Conservation (phyloP, 2,797 vertebrate genomes). For the Gymnopithys bicolor region DNA sequence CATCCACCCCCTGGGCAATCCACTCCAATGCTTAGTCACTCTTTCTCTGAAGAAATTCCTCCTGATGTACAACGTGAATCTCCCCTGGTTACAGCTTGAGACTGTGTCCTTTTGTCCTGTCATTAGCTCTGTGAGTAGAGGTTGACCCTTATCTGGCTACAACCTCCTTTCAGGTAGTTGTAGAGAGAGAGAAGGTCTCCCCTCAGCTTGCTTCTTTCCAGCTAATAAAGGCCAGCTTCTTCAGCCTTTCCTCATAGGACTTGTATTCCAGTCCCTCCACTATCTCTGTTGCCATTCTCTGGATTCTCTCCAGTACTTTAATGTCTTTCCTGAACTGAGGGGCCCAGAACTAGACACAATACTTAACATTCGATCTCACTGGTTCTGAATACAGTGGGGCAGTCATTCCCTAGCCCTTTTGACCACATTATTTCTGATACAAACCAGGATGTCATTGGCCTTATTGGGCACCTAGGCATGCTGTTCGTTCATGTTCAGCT, state of each 20-base stretch:
- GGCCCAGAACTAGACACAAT: not conserved
- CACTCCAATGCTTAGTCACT: not conserved
- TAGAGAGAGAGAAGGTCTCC: not conserved
- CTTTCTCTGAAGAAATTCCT: not conserved
- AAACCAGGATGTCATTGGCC: not conserved
- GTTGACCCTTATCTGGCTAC: fast-evolving
- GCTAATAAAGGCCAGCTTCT: not conserved
- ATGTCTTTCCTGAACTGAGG: not conserved
- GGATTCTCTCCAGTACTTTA: not conserved
- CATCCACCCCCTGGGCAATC: not conserved
- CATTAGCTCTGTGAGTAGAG: not conserved
- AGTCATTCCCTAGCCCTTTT: not conserved
- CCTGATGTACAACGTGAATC: not conserved
- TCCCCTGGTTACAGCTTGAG: not conserved
- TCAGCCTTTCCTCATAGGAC: fast-evolving
- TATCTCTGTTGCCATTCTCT: not conserved
- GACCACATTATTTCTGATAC: not conserved
- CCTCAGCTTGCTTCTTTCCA: not conserved
- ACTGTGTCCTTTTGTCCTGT: not conserved
- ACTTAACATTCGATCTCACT: not conserved
- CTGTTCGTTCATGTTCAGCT: not conserved
- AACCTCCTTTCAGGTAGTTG: not conserved
- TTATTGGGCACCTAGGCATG: not conserved
- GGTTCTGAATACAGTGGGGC: not conserved
- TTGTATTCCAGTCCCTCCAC: not conserved